These are phyloP conservation scores for Eupeodes latifasciatus DNA, from an alignment of 2,888 invertebrate genomes.

Conservation along the genomic window DNA sequence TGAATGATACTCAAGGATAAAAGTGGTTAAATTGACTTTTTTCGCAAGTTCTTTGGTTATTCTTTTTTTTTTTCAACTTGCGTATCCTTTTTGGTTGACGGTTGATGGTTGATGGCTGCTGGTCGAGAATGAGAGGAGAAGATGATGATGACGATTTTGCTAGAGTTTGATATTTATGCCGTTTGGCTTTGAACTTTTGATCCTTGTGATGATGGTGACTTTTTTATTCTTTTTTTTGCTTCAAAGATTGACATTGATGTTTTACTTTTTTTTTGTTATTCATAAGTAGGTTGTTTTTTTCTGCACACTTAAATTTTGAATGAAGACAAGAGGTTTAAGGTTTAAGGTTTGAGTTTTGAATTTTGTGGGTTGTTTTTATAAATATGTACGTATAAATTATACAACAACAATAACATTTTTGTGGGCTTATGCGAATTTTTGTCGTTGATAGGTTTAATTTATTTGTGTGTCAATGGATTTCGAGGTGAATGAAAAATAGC, in stretches of 20 bases:
- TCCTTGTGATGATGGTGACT: background rate
- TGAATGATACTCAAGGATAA: conserved; percentile 71
- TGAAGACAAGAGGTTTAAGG: conserved; percentile 52
- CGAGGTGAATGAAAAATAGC: conserved; percentile 49
- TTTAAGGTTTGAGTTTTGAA: conserved; percentile 43
- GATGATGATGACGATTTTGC: background rate
- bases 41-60: background rate
- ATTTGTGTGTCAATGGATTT: conserved; percentile 74
- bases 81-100: conserved; percentile 15
- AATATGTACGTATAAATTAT: background rate
- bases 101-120: conserved; percentile 3
- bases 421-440: background rate
- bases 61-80: background rate
- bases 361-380: conserved; percentile 20
- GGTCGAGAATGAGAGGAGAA: background rate
- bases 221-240: background rate
- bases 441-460: conserved; percentile 70
- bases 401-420: background rate
- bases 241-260: conserved; percentile 40
- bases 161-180: conserved; percentile 25
- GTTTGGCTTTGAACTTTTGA: conserved; percentile 45
- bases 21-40: conserved; percentile 75
- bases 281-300: conserved; percentile 24
- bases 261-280: conserved; percentile 17
- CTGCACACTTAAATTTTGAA: conserved; percentile 6